These are phyloP conservation scores for Scolopax rusticola DNA, from an alignment of 2,797 vertebrate genomes.

Conservation along the genomic window DNA sequence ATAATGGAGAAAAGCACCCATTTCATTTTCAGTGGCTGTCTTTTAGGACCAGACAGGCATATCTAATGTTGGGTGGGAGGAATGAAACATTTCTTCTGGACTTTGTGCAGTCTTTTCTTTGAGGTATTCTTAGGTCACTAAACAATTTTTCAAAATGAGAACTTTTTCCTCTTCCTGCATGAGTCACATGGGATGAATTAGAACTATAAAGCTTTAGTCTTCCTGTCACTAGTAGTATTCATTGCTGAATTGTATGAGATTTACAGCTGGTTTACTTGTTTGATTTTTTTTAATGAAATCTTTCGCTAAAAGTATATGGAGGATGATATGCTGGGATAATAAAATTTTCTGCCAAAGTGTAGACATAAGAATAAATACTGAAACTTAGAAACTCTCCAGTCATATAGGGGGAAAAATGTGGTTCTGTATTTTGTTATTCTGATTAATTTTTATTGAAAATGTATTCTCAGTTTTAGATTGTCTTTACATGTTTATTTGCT, in stretches of 20 bases:
- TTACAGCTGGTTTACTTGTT: neutral
- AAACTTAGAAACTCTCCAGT: neutral
- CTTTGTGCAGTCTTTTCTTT: neutral
- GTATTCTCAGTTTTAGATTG: neutral
- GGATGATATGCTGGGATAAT: neutral
- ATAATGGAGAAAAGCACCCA: neutral
- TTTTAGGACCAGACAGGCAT: neutral
- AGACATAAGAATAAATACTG: neutral
- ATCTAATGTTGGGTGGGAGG: neutral
- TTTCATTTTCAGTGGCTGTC: neutral
- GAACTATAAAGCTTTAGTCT: neutral
- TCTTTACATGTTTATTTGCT: neutral
- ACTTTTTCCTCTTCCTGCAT: neutral
- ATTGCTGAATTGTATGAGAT: neutral
- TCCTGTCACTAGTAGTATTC: neutral
- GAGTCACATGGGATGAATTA: neutral
- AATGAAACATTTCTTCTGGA: neutral
- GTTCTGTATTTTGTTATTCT: neutral
- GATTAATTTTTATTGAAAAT: neutral
- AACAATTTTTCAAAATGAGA: neutral
- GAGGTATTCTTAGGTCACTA: neutral
- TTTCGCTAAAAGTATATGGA: neutral
- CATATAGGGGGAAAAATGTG: neutral
- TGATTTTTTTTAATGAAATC: rapidly evolving
- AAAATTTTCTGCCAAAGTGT: neutral